Percentiles rank a stretch among this genome's conserved stretches.
These are phyloP conservation scores for Aethes cnicana DNA, from an alignment of 2,888 invertebrate genomes.

Conservation along the genomic window DNA sequence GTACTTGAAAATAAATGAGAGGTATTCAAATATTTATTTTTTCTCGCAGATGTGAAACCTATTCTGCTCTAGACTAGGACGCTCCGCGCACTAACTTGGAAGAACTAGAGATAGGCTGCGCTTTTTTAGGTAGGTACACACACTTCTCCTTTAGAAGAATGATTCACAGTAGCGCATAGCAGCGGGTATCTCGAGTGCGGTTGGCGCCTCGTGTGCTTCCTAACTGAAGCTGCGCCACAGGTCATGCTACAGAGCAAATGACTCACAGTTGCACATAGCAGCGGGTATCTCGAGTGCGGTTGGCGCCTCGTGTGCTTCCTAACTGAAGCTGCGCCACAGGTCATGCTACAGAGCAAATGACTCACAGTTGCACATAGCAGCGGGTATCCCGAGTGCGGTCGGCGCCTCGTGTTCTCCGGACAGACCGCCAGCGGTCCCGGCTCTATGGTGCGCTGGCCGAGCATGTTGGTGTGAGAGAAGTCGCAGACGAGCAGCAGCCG, in stretches of 20 bases:
- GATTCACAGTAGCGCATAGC: slow-evolving; percentile 61
- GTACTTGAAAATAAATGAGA: too few relatives aligned
- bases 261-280: slow-evolving; percentile 63
- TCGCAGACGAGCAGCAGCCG: slow-evolving; percentile 68
- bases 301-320: slow-evolving; percentile 51
- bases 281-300: slow-evolving; percentile 48
- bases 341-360: too few relatives aligned
- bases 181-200: slow-evolving; percentile 51
- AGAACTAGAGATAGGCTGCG: too few relatives aligned
- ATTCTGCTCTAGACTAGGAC: too few relatives aligned
- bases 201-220: slow-evolving; percentile 50
- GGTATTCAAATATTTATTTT: too few relatives aligned
- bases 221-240: too few relatives aligned
- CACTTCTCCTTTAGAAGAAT: background rate
- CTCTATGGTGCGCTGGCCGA: slow-evolving; percentile 63
- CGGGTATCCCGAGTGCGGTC: slow-evolving; percentile 49
- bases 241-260: too few relatives aligned
- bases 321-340: too few relatives aligned
- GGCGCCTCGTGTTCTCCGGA: slow-evolving; percentile 53
- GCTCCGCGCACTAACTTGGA: too few relatives aligned
- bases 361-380: slow-evolving; percentile 63
- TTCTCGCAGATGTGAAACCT: too few relatives aligned
- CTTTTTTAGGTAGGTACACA: too few relatives aligned
- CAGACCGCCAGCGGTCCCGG: slow-evolving; percentile 54
- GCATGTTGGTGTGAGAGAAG: slow-evolving; percentile 77